Evolutionary conservation across 2,888 invertebrate genomes (phyloP), one percentile per base, ranked within the genome.

Genomic region (Napeogenes inachia): DNA sequence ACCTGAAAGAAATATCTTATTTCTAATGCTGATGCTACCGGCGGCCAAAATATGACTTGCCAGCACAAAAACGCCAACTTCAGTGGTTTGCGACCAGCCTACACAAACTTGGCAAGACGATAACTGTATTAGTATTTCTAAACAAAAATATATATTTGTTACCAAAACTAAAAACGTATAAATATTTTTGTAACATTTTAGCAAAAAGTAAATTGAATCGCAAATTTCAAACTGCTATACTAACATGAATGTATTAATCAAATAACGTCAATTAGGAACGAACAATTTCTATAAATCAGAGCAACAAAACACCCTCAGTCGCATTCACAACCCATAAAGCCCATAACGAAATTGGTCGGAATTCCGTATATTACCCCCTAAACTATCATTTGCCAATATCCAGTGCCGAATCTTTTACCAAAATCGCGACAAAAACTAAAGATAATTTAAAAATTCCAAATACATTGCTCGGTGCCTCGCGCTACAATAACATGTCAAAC

Each of bases 341-440:
- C 71, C 76, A 71, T 75, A 77, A 73, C 72, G 73, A 74, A 76
- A 81, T 79, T 71, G 73, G 69, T 68, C 71, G 71, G 75, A 78
- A 82, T 81, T 79, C 75, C 77, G 75, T 77, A 80, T 80, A 85
- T 82, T 81, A 79, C 77, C 63, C 64, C 73, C 69, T 77, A 79
- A 86, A 81, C 81, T 80, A 82, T 81, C 77, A 75, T 72, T 78
- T 77, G 68, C 74, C 75, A 72, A 74, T 76, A 77, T 69, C 53
- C 59, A 13, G 46, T 57, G 32, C 50, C 53, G 33, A 2, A n/a
- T 54, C 57, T 70, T 73, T 61, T 64, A 63, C 58, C 47, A 53
- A 13, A 13, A 13, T 12, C 54, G 5, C 33, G 42, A 59, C 30
- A 30, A 45, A 54, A 21, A 32, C 30, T 38, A 10, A n/a, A 38